Conservation (phyloP, 1,140 invertebrate genomes). For the Diabrotica virgifera region DNA sequence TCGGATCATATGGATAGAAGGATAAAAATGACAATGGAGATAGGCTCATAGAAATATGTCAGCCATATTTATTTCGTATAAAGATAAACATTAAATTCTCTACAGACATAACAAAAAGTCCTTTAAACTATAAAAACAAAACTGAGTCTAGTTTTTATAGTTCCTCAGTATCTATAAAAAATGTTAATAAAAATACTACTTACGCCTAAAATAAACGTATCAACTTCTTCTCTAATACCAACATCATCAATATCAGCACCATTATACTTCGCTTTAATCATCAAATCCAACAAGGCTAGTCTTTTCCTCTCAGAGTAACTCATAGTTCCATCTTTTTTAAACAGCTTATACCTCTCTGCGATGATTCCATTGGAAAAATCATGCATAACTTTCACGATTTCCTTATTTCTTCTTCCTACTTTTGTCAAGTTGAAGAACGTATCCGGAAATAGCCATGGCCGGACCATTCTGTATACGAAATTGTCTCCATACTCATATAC, state of each 20-base stretch:
- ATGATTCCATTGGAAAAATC: not conserved
- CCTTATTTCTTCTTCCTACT: not conserved
- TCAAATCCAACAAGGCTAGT: constrained; percentile 71
- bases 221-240: constrained; percentile 79
- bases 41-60: too few species aligned
- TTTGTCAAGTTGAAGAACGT: not conserved
- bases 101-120: too few species aligned
- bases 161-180: too few species aligned
- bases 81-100: too few species aligned
- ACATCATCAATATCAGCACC: constrained; percentile 57
- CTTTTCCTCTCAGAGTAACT: constrained; percentile 50
- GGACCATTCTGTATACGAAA: not conserved
- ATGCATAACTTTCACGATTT: not conserved
- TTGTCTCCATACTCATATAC: not conserved
- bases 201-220: constrained; percentile 84
- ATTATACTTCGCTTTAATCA: constrained; percentile 60
- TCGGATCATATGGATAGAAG: too few species aligned
- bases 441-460: not conserved
- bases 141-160: too few species aligned
- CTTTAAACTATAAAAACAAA: too few species aligned
- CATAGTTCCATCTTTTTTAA: not conserved
- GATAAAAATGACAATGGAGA: too few species aligned
- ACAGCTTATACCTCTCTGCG: not conserved
- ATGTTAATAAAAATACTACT: not conserved
- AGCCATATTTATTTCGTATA: too few species aligned